These are phyloP conservation scores for Oryzias woworae DNA, from an alignment of 2,113 vertebrate genomes.

Conservation along the genomic window DNA sequence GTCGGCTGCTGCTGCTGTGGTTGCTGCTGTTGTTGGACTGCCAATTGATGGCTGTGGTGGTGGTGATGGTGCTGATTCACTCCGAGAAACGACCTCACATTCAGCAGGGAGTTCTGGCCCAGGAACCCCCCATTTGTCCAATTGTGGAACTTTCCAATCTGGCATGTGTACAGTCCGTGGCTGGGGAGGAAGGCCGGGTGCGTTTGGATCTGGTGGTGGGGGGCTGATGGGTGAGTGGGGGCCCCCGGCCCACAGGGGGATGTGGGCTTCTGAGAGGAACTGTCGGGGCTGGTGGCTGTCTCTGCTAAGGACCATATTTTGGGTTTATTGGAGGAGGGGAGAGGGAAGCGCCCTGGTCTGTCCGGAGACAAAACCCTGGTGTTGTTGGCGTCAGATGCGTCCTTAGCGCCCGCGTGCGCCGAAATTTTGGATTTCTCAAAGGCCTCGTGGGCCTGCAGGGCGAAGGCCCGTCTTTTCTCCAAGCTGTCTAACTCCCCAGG, in stretches of 20 bases:
- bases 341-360: constrained; percentile 82
- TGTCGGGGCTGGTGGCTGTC: constrained; percentile 94
- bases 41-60: constrained; percentile 79
- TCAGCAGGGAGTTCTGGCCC: constrained; percentile 93
- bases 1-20: constrained; percentile 76
- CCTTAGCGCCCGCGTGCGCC: constrained; percentile 78
- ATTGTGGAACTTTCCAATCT: constrained; percentile 98
- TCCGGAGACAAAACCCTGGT: constrained; percentile 84
- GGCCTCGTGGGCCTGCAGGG: constrained; percentile 79
- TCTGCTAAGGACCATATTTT: constrained; percentile 99
- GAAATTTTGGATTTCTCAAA: constrained; percentile 85
- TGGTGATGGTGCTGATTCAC: constrained; percentile 87
- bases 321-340: constrained; percentile 89
- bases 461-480: constrained; percentile 82
- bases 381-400: constrained; percentile 80
- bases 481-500: constrained; percentile 74
- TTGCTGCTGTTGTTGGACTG: constrained; percentile 65
- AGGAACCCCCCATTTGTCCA: constrained; percentile 98
- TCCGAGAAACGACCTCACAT: constrained; percentile 93
- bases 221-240: constrained; percentile 77
- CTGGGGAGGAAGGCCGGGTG: constrained; percentile 96
- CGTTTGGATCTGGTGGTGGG: constrained; percentile 82
- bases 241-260: constrained; percentile 79
- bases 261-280: constrained; percentile 85
- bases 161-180: constrained; percentile 99